Evolutionary conservation across 1,140 invertebrate species (phyloP).

Genomic region (Centruroides vittatus): DNA sequence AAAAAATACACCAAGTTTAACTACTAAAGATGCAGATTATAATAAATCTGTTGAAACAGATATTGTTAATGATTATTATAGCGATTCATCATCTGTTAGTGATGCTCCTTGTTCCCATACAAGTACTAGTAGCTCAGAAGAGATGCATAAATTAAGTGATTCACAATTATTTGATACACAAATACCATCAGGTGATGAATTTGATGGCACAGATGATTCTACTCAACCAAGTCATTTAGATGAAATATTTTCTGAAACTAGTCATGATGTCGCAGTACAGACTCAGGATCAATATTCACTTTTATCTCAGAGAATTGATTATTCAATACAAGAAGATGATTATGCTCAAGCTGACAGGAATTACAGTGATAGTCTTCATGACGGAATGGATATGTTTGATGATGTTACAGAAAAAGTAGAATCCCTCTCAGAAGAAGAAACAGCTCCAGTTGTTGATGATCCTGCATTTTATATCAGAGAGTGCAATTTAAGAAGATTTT

Average conservation of each 20-base stretch:
- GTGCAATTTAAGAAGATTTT: too few relatives aligned
- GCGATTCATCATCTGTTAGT: constrained; percentile 9
- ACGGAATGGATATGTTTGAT: constrained; percentile 14
- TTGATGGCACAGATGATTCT: not conserved
- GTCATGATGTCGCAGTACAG: constrained; percentile 3
- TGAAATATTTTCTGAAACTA: constrained; percentile 12
- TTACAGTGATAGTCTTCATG: constrained; percentile 10
- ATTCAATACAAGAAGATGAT: constrained; percentile 6
- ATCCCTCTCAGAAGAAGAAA: constrained; percentile 14
- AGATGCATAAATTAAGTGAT: constrained; percentile 16
- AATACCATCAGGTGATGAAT: constrained; percentile 11
- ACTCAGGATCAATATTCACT: not conserved
- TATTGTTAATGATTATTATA: constrained; percentile 4
- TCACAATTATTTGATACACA: constrained; percentile 13
- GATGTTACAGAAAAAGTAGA: constrained; percentile 17
- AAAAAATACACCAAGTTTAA: too few relatives aligned
- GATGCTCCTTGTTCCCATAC: constrained; percentile 7
- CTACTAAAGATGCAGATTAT: too few relatives aligned
- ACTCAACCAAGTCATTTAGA: constrained; percentile 8
- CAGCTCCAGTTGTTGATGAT: constrained; percentile 9
- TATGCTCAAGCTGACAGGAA: too few relatives aligned
- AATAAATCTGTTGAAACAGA: too few relatives aligned
- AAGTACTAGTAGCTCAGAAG: constrained; percentile 10
- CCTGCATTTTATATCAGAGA: constrained; percentile 4
- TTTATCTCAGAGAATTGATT: not conserved